These are phyloP conservation scores for Cichlasoma orientale DNA, from an alignment of 2,797 vertebrate species.

Conservation along the genomic window DNA sequence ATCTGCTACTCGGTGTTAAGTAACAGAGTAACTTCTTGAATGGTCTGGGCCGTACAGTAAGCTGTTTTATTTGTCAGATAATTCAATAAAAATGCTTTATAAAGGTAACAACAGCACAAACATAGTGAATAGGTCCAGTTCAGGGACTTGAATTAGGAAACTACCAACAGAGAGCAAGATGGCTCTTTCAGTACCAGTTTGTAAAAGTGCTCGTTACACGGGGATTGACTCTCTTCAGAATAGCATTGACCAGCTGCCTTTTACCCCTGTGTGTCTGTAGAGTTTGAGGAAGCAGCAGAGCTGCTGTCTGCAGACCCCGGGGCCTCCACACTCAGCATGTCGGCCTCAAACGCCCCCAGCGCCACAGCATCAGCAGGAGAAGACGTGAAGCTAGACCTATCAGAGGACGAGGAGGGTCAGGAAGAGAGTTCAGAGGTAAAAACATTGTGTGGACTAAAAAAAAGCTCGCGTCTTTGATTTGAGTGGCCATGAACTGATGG, in stretches of 20 bases:
- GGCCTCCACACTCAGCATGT: constrained; percentile 76
- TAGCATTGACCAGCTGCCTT: background rate
- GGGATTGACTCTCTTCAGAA: background rate
- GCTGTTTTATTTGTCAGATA: background rate
- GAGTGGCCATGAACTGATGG: background rate
- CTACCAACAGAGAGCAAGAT: background rate
- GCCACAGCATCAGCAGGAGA: constrained; percentile 48
- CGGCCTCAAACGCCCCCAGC: constrained; percentile 37
- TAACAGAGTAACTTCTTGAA: too few relatives aligned
- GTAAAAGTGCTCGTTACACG: background rate
- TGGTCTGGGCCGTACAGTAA: too few relatives aligned
- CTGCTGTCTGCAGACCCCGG: constrained; percentile 80
- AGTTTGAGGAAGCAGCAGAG: constrained; percentile 86
- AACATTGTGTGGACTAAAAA: background rate
- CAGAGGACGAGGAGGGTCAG: constrained; percentile 77
- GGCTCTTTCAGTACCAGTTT: background rate
- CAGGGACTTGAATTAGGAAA: background rate
- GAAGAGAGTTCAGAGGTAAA: constrained; percentile 83
- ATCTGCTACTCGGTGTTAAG: too few relatives aligned
- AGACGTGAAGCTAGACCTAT: constrained; percentile 78
- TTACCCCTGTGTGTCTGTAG: constrained; percentile 56
- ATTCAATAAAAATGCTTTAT: background rate
- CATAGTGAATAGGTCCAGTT: background rate
- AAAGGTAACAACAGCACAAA: too few relatives aligned
- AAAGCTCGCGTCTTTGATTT: background rate